These are phyloP conservation scores for Cataglyphis hispanica DNA, from an alignment of 1,140 invertebrate species.

Conservation along the genomic window DNA sequence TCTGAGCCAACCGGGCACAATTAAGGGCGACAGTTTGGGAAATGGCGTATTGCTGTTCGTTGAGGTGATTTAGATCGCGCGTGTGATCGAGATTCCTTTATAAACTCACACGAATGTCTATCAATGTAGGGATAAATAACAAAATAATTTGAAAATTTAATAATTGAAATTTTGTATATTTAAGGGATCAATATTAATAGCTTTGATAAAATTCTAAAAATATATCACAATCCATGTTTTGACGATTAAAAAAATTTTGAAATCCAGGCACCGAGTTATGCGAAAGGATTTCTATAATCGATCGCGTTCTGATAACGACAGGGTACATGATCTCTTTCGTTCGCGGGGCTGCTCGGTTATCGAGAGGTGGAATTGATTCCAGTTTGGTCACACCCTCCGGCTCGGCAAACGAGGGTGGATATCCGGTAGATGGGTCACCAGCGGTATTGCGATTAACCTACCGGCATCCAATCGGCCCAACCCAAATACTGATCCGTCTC, in stretches of 20 bases:
- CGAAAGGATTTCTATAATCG: conserved; percentile 61
- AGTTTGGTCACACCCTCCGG: conserved; percentile 61
- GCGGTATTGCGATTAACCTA: conserved; percentile 67
- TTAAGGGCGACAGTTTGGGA: conserved; percentile 31
- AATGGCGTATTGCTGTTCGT: background rate
- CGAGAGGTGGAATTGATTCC: conserved; percentile 75
- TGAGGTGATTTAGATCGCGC: conserved; percentile 14
- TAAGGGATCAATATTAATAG: background rate
- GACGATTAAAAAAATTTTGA: background rate
- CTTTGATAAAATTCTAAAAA: background rate
- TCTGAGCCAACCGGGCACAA: conserved; percentile 45
- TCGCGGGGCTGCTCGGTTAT: background rate
- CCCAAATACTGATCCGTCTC: conserved; percentile 60
- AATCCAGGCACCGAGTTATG: conserved; percentile 2
- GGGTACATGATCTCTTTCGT: conserved; percentile 21
- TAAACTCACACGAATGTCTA: background rate
- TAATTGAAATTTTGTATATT: background rate
- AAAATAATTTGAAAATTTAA: background rate
- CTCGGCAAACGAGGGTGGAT: conserved; percentile 22
- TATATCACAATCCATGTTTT: background rate
- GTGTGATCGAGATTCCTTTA: background rate
- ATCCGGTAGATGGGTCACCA: conserved; percentile 69
- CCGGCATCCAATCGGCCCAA: conserved; percentile 72
- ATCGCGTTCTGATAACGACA: conserved; percentile 35
- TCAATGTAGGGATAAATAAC: background rate